Evolutionary conservation across 2,888 invertebrate genomes (phyloP).

Genomic region (Danaus chrysippus): DNA sequence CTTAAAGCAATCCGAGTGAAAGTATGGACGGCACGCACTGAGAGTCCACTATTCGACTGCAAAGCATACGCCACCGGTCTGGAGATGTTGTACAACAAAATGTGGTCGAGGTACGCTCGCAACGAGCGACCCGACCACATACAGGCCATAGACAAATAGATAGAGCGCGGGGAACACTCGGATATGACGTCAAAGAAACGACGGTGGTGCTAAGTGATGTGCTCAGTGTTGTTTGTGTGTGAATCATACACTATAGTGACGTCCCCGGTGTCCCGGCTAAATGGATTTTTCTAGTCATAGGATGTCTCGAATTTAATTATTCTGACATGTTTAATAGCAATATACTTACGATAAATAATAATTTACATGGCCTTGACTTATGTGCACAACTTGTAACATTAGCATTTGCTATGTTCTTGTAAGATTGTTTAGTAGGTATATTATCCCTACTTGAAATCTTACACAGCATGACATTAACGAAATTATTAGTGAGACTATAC

Average conservation of each 20-base stretch:
- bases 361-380: constrained; percentile 49
- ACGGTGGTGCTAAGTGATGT: constrained; percentile 42
- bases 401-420: constrained; percentile 20
- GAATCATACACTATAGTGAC: constrained; percentile 7
- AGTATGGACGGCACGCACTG: constrained; percentile 95
- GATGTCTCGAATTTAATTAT: constrained; percentile 20
- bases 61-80: constrained; percentile 95
- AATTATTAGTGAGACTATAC: not conserved
- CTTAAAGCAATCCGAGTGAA: constrained; percentile 95
- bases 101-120: constrained; percentile 92
- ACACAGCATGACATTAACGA: not conserved
- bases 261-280: constrained; percentile 9
- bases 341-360: constrained; percentile 46
- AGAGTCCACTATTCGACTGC: constrained; percentile 96
- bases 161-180: constrained; percentile 17
- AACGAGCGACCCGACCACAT: constrained; percentile 93
- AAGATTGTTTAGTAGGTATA: constrained; percentile 11
- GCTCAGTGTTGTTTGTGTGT: constrained; percentile 15
- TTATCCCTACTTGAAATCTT: constrained; percentile 9
- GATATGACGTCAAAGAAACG: constrained; percentile 40
- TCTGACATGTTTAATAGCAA: constrained; percentile 40
- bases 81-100: constrained; percentile 91
- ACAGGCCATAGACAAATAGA: constrained; percentile 63
- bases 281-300: constrained; percentile 41
- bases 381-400: constrained; percentile 44